Conservation (phyloP, 2,888 invertebrate genomes). For the Halocaridina rubra region DNA sequence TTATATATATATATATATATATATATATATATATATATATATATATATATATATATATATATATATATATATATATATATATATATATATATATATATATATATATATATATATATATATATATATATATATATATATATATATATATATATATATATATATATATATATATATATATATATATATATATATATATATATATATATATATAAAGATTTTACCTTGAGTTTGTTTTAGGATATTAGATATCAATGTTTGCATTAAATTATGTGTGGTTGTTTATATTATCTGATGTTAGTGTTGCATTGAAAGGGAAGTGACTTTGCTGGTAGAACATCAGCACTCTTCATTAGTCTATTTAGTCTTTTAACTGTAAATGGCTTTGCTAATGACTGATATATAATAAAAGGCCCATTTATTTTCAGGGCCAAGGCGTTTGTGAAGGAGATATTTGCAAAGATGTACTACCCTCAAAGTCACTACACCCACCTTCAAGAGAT, state of each 20-base stretch:
- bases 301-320: conserved; percentile 11
- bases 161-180: not conserved
- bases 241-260: not conserved
- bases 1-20: too few species aligned
- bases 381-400: too few species aligned
- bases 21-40: too few species aligned
- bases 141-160: not conserved
- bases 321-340: conserved; percentile 31
- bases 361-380: too few species aligned
- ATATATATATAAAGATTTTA: not conserved
- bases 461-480: conserved; percentile 43
- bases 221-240: not conserved
- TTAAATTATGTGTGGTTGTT: not conserved
- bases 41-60: too few species aligned
- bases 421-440: conserved; percentile 33
- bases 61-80: too few species aligned
- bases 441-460: conserved; percentile 17
- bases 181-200: not conserved
- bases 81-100: too few species aligned
- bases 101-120: too few species aligned
- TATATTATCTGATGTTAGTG: not conserved
- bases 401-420: conserved; percentile 41
- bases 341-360: too few species aligned
- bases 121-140: not conserved
- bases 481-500: not conserved